phyloP scores from a whole-genome alignment of 2,113 vertebrate genomes.

The Engystomops pustulosus region DNA sequence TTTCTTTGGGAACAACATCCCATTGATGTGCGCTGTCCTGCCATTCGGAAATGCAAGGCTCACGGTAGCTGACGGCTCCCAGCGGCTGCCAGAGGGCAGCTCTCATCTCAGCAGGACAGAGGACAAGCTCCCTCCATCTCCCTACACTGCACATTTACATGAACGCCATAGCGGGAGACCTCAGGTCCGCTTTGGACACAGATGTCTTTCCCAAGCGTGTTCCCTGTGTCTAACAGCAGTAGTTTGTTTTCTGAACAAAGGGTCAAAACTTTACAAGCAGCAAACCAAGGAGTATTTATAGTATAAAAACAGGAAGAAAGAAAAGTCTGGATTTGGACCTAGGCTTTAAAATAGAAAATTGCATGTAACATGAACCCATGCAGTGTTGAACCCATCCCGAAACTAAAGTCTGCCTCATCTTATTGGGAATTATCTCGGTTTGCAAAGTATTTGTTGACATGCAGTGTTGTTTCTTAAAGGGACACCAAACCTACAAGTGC shows the following conservation, averaged over 20 bases:
- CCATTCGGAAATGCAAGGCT: not conserved
- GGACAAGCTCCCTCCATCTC: not conserved
- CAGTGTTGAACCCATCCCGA: too few species aligned
- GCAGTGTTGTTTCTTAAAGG: not conserved
- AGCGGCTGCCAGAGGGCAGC: constrained; percentile 19
- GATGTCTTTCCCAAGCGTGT: constrained; percentile 38
- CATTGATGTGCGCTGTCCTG: constrained; percentile 37
- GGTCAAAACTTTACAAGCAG: constrained; percentile 34
- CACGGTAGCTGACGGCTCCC: not conserved
- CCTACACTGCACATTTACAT: not conserved
- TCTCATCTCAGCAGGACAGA: constrained; percentile 51
- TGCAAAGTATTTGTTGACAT: too few species aligned
- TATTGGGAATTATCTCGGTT: not conserved
- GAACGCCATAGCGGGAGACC: not conserved
- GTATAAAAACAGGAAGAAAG: constrained; percentile 19
- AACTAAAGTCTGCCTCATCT: not conserved
- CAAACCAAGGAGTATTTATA: constrained; percentile 24
- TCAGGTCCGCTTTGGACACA: not conserved
- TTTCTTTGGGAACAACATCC: constrained; percentile 55
- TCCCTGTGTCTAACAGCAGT: constrained; percentile 49
- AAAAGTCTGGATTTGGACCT: constrained; percentile 5
- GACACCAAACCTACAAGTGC: not conserved
- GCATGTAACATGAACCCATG: not conserved
- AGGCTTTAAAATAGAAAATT: constrained; percentile 12
- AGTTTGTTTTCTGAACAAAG: constrained; percentile 51